Base-by-base conservation (phyloP, 2,113 vertebrate genomes). In the Gymnorhina tibicen region DNA sequence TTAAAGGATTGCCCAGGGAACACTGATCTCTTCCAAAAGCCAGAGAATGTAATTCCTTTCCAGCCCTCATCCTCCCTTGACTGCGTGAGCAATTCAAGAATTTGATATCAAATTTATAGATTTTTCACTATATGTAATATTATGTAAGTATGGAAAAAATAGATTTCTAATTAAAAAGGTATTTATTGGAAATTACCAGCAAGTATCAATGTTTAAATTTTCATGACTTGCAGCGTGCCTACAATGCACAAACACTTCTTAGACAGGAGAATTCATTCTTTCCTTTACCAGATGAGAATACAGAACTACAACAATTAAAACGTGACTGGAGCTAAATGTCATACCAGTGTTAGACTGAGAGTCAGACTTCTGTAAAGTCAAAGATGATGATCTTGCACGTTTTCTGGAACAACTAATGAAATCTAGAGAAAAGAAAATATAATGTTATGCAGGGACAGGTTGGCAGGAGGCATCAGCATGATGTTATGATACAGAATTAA, bases 341-440 rank as follows among this genome's bases (percentile, higher is more conserved):
- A 27, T 95, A 98, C 98, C 96, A 96, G 90, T 85, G 68, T 85
- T 44, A 66, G 56, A 63, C 42, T 72, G 85, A 37, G 84, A 89
- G 56, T 88, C 79, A 86, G 96, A 77, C 33, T 95, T 93, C 46
- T 96, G 94, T 58, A 95, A 97, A 63, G 97, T 97, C 85, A 98
- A 97, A 91, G 98, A 98, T 44, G 97, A 98, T 55, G 97, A 97
- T 46, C 98, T 94, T 73, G 88, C 30, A 33, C 97, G 97, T 75
- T 99, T 99, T 92, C 97, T 98, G 64, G 97, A 95, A 85, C 75
- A 97, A 33, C 35, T 87, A 75, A 78, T 85, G 37, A 91, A 59
- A 92, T 97, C 98, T 98, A 89, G 86, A 95, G 44, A 95, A 93
- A 95, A 88, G 59, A 28, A 95, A 78, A 90, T 7, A 81, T 1